Base-by-base conservation (phyloP, 2,797 vertebrate species). In the Columba guinea region DNA sequence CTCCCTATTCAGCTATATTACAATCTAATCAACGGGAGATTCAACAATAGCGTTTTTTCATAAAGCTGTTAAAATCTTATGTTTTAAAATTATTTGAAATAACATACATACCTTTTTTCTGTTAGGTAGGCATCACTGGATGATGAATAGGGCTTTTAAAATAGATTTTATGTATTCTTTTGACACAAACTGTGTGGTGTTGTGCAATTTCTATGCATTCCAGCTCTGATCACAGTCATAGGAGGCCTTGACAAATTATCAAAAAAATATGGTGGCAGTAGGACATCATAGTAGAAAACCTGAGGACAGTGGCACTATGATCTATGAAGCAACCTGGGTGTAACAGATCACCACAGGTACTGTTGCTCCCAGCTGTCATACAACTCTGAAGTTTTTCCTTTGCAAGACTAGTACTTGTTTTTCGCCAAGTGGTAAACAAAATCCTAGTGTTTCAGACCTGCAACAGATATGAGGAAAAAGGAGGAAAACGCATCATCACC, bases 81-180 rank as follows among this genome's bases (percentile, higher is more conserved):
- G 1, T 60, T 80, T 76, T 55, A 63, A 82, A 93, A 83, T 19
- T 68, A 11, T 56, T 67, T 79, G 56, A 73, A 90, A 48, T 87
- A 52, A 46, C 15, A 26, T 28, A 18, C 27, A 4, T 67, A 46
- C 56, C 21, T 82, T 92, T 85, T 56, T 7, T 88, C 87, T 84
- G n/a, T 70, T 76, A 14, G 5, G 4, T 64, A 85, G 34, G 11
- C 15, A 37, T 84, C 51, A 58, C 0, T 80, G 37, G 14, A 75
- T 55, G 49, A 90, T 35, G 17, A 90, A 46, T 24, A 87, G 14
- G 73, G 12, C 30, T 83, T 87, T 87, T 39, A 28, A 83, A 87
- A 71, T 58, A 62, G 22, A 48, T 77, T 58, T 84, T 87, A 65
- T 83, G 73, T 87, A n/a, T 74, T 92, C 16, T 79, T 96, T 82